Base-by-base conservation (phyloP, 2,888 invertebrate genomes). In the Clivina fossor region DNA sequence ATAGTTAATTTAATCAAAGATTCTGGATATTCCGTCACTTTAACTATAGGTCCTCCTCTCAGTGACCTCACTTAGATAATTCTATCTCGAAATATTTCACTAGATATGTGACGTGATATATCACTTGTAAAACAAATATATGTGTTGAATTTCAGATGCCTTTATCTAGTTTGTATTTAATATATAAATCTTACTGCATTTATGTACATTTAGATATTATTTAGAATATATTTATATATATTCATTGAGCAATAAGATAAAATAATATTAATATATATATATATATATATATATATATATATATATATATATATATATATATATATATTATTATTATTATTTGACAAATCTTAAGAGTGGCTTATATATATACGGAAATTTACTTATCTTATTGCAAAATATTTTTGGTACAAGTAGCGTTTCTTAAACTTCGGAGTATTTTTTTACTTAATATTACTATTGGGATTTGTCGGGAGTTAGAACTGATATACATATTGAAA, bases 1-100 rank as follows among this genome's bases (percentile, higher is more conserved):
- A 95, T 98, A 57, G 97, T 98, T 2, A 93, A 94, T 70, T 83
- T 98, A 59, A 98, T 98, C 69, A 98, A 97, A 74, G 95, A 93
- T 70, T 96, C 96, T 0, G 97, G 97, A 16, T 83, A 91, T 62
- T 84, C 89, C 41, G 94, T 97, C 56, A 90, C 92, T 0, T 78
- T 93, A 46, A 92, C 90, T 9, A 91, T 93, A 57, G 82, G 82
- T 15, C 78, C 80, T 60, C 82, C 53, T 16, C 43, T 53, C 33
- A 53, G 53, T 44, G 53, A 53, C 37, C 53, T 53, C 35, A 37
- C 30, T 44, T 53, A 53, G 28, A 35, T 26, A 32, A 40, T 9
- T 28, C 33, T 11, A 46, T 11, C 41, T 38, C 38, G 19, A 30
- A 44, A 30, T 44, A 44, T 11, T 24, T 24, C 15, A 43, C 43